Evolutionary conservation across 1,140 invertebrate genomes (phyloP), one percentile per base, ranked within the genome.

Genomic region (Metopolophium dirhodum): DNA sequence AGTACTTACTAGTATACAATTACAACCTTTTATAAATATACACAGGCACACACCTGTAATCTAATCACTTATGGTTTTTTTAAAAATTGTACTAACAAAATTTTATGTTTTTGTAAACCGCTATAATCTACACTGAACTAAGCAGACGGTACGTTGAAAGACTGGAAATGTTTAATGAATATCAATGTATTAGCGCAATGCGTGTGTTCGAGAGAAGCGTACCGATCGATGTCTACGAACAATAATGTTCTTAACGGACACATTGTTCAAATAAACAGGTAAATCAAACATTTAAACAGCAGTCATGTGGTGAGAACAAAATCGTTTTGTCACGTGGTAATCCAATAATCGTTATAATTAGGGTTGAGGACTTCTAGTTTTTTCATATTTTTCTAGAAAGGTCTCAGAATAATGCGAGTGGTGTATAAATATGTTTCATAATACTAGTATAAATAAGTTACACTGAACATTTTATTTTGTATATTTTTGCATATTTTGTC

Each of bases 121-220:
- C 47, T 87, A 49, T 47, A 49, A 83, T 37, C 3, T 41, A 85
- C 9, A 30, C 3, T 2, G 49, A 9, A 54, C 20, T 35, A 8
- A 41, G 2, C 20, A 90, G 89, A 90, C 18, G 89, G 89, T 45
- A 90, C 37, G 3, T 68, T 90, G n/a, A 90, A 88, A 68, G 88
- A 93, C 23, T 95, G 95, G 95, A 94, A 91, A 0, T 91, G 93
- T 7, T 94, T 95, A 2, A 94, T 95, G 82, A 95, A 96, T 86
- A 96, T 96, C 14, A 96, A 97, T 94, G 96, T 97, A 0, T 93
- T 97, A 7, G 96, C 95, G 0, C 94, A 96, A 45, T 95, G 95
- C 51, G 94, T 96, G 0, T 96, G 96, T 93, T 96, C 96, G 1
- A 95, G 96, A 57, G 96, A 96, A 94, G 95, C 96, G 0, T 94